phyloP scores from a whole-genome alignment of 1,140 invertebrate species.

The Anthonomus grandis region DNA sequence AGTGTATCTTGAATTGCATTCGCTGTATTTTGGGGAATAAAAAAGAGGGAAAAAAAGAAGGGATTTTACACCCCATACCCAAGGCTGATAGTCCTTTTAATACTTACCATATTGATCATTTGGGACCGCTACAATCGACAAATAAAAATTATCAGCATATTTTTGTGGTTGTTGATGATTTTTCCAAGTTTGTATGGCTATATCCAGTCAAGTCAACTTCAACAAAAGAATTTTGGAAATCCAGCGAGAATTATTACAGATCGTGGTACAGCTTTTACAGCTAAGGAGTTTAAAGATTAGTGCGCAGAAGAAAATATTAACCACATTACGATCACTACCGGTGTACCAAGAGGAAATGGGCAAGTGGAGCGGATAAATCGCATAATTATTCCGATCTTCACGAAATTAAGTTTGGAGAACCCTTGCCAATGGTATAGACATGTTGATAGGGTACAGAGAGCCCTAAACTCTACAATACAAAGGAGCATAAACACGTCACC shows the following conservation, averaged over 20 bases:
- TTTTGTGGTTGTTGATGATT: conserved; percentile 45
- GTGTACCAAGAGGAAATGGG: conserved; percentile 39
- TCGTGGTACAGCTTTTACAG: conserved; percentile 46
- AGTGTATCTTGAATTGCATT: conserved; percentile 43
- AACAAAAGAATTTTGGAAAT: conserved; percentile 43
- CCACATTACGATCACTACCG: conserved; percentile 38
- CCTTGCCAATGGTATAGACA: conserved; percentile 41
- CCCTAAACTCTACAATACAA: conserved; percentile 43
- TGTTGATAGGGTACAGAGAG: conserved; percentile 36
- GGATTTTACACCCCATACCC: conserved; percentile 28
- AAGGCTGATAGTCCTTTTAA: conserved; percentile 35
- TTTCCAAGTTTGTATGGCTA: conserved; percentile 47
- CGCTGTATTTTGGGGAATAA: conserved; percentile 43
- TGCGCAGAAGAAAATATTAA: conserved; percentile 35
- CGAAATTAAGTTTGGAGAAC: conserved; percentile 31
- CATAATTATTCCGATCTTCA: conserved; percentile 36
- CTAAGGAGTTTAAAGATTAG: conserved; percentile 35
- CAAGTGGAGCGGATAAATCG: conserved; percentile 42
- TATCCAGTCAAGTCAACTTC: conserved; percentile 41
- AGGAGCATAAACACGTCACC: conserved; percentile 41
- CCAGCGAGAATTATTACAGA: conserved; percentile 43
- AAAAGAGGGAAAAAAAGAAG: conserved; percentile 49
- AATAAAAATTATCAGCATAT: conserved; percentile 48
- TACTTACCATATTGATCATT: conserved; percentile 44
- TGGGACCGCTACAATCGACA: conserved; percentile 41